A percentile compares a stretch with the other conserved stretches of the same genome.
phyloP scores from a whole-genome alignment of 2,797 vertebrate genomes.

The Gymnoscopelus microlampas region DNA sequence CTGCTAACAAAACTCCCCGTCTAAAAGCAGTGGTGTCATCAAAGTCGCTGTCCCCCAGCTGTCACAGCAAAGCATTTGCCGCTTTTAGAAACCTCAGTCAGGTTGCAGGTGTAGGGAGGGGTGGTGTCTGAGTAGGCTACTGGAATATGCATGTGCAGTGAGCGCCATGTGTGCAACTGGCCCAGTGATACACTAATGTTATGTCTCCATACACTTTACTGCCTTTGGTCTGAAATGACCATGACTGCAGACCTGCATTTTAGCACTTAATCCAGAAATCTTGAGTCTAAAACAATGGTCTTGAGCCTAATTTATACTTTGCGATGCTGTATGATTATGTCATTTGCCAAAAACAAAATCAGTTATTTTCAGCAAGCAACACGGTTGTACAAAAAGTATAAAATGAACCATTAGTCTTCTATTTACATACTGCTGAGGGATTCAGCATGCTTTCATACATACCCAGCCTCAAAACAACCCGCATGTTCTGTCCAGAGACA shows the following conservation, averaged over 20 bases:
- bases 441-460: conserved; percentile 31
- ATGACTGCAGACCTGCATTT: no score
- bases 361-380: no score
- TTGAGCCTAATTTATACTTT: no score
- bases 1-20: conserved; percentile 69
- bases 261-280: no score
- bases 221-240: no score
- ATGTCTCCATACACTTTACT: no score
- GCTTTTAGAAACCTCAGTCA: conserved; percentile 71
- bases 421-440: conserved; percentile 8
- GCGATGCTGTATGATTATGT: no score
- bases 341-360: no score
- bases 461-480: conserved; percentile 49
- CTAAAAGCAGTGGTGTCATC: conserved; percentile 70
- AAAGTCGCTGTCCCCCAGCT: conserved; percentile 64
- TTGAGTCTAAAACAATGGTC: no score
- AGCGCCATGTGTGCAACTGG: conserved; percentile 19
- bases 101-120: conserved; percentile 52
- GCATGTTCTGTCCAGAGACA: conserved; percentile 9
- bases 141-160: conserved; percentile 67
- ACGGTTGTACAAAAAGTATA: no score
- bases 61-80: conserved; percentile 59
- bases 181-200: not conserved
- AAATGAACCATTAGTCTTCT: no score
- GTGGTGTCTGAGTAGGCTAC: conserved; percentile 63